Base-by-base conservation (phyloP, 1,140 invertebrate species). In the Eupeodes corollae region DNA sequence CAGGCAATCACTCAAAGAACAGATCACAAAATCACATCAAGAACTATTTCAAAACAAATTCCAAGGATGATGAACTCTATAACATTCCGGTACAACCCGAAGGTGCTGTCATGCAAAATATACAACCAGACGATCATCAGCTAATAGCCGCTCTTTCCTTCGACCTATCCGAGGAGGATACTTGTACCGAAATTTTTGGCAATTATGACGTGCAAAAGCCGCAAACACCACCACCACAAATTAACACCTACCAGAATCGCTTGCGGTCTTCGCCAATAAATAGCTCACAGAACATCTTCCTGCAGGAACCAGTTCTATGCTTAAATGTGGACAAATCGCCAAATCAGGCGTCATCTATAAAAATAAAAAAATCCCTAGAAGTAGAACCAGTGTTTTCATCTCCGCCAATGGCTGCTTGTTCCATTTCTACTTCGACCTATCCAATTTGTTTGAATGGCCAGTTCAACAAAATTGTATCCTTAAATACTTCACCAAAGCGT, bases 301-400 rank as follows among this genome's bases (percentile, higher is more conserved):
- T 68, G 37, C 65, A 68, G 46, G 63, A 65, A 39, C 66, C 66
- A 0, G 65, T 68, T 30, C 52, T 68, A 6, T 66, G 55, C 6
- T 48, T 68, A 14, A 61, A 68, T 43, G 59, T 68, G 6, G 66
- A 68, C 51, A 66, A 66, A 30, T 61, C 59, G 15, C 65, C 57
- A 47, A 68, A 61, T 46, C 67, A 67, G 48, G 58, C 66, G 2
- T 62, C 66, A 33, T 63, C 55, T 35, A 64, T 68, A 16, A 62
- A 63, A 42, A 68, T 68, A 14, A 68, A 68, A 44, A 64, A 62
- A 38, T 55, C 57, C 33, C 53, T 68, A 6, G 61, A 64, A 42
- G 51, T 64, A 15, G 58, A 58, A 30, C 56, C 59, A 13, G 53
- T 63, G 3, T 64, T 67, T 44, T 63, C 64, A 26, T 64, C 61